Conservation (phyloP, 2,797 vertebrate species). For the Parotocinclus haroldoi region DNA sequence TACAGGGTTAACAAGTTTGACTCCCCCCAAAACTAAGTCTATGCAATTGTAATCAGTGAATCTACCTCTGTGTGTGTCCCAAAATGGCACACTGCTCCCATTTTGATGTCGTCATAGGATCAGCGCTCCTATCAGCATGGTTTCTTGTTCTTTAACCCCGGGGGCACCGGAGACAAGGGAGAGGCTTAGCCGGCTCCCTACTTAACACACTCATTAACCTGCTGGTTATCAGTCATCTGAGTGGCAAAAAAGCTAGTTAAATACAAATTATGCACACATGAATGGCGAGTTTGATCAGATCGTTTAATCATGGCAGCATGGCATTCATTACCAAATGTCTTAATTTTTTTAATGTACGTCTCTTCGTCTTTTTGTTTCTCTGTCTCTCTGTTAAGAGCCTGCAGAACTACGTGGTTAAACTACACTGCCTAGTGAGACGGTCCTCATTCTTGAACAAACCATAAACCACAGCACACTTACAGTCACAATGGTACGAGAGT, state of each 20-base stretch:
- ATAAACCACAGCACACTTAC: slow-evolving; percentile 40
- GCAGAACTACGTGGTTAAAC: slow-evolving; percentile 39
- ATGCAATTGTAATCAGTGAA: too few species aligned
- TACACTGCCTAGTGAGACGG: slow-evolving; percentile 37
- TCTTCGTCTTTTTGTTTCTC: too few species aligned
- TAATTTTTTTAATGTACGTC: slow-evolving; percentile 1
- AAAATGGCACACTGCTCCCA: slow-evolving; percentile 22
- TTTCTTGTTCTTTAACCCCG: slow-evolving; percentile 25
- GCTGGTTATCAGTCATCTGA: slow-evolving; percentile 25
- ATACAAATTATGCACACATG: too few species aligned
- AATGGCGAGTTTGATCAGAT: neutral
- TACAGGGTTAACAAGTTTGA: too few species aligned
- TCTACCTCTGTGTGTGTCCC: neutral
- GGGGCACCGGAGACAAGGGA: slow-evolving; percentile 20
- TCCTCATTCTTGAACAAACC: slow-evolving; percentile 45
- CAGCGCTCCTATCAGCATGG: slow-evolving; percentile 29
- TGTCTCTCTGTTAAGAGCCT: too few species aligned
- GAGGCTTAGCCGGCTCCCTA: slow-evolving; percentile 3
- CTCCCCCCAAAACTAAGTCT: too few species aligned
- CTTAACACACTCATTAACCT: slow-evolving; percentile 40
- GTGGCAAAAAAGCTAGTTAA: slow-evolving; percentile 3
- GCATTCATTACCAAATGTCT: slow-evolving; percentile 25
- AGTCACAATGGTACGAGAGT: slow-evolving; percentile 18
- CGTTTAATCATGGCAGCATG: slow-evolving; percentile 24
- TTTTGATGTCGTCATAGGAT: slow-evolving; percentile 47